These are phyloP conservation scores for Siphamia tubifer DNA, from an alignment of 2,113 vertebrate species.

Conservation along the genomic window DNA sequence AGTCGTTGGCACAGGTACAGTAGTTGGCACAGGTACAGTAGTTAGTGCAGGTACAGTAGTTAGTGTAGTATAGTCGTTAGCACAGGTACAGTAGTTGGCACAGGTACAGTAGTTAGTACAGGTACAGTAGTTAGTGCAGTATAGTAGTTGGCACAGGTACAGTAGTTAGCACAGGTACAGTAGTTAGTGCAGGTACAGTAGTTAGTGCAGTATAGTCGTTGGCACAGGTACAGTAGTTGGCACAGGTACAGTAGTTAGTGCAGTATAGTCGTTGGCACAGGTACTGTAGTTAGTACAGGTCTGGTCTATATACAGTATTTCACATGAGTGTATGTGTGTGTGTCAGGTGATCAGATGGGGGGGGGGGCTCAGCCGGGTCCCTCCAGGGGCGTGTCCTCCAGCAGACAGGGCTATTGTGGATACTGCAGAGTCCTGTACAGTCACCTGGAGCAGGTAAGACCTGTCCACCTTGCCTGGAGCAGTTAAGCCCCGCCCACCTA, in stretches of 20 bases:
- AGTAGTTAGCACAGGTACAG: slow-evolving; percentile 46
- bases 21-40: no score
- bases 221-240: neutral
- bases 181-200: neutral
- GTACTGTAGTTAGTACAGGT: no score
- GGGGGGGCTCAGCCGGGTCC: slow-evolving; percentile 64
- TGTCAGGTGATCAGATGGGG: slow-evolving; percentile 39
- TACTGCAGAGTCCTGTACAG: slow-evolving; percentile 88
- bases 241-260: no score
- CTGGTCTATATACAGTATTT: neutral
- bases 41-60: no score
- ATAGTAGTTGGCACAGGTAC: no score
- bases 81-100: no score
- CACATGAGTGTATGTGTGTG: neutral
- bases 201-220: neutral
- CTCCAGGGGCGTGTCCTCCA: slow-evolving; percentile 68
- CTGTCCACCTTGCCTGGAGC: slow-evolving; percentile 74
- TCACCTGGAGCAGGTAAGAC: slow-evolving; percentile 88
- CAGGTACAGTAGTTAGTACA: no score
- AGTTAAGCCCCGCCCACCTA: slow-evolving; percentile 76
- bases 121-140: no score
- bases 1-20: no score
- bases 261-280: neutral
- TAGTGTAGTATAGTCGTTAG: no score
- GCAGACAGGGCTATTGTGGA: slow-evolving; percentile 89